Evolutionary conservation across 2,888 invertebrate genomes (phyloP), one percentile per base, ranked within the genome.

Genomic region (Eustalomyia histrio): DNA sequence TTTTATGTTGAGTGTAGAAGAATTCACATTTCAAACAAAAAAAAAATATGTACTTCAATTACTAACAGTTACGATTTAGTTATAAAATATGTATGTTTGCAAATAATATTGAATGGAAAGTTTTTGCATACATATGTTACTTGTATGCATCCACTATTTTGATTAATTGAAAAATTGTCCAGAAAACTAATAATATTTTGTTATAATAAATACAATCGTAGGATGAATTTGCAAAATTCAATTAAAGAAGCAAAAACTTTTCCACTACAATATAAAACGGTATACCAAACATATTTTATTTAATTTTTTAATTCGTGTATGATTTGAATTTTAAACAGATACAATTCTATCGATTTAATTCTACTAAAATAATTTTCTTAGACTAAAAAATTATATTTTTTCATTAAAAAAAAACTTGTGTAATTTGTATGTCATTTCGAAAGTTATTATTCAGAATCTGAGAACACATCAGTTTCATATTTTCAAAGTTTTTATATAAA

Each of bases 71-170:
- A 29, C 29, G 29, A 29, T 50, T 50, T n/a, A n/a, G n/a, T n/a
- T 18, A 21, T 21, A 21, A 14, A 55, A 55, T 47, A 29, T 21
- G 43, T 47, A 29, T 21, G 43, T 50, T 57, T 63, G 47, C 68
- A 33, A 50, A 50, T n/a, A n/a, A n/a, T 47, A 47, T 64, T n/a
- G 63, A 50, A 69, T 69, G 76, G 76, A 76, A 76, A 76, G 24
- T 76, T 76, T 76, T 64, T 35, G 18, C 43, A 29, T 6, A 29
- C 24, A 24, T 24, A 24, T 24, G 5, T 24, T 2, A n/a, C n/a
- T n/a, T n/a, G n/a, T 29, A 29, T 29, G 29, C 39, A 61, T 39
- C 52, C n/a, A n/a, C n/a, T 39, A 39, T 74, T 58, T 58, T 7
- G 58, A 16, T 73, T 64, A 64, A 73, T 73, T 74, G 73, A 50